Evolutionary conservation across 2,888 invertebrate genomes (phyloP).

Genomic region (Kuschelorhynchus macadamiae): DNA sequence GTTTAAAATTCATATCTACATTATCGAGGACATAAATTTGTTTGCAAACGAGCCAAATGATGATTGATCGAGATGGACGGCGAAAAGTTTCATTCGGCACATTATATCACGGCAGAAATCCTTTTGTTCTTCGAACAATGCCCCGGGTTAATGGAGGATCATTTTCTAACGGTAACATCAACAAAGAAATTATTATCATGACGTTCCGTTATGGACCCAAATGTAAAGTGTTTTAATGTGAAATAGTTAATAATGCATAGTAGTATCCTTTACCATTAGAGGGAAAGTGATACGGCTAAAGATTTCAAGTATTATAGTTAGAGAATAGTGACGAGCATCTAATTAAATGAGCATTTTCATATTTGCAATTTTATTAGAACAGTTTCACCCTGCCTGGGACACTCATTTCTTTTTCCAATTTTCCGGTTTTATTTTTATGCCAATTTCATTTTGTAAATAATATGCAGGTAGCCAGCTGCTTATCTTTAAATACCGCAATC

Average conservation of each 20-base stretch:
- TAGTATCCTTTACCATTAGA: slow-evolving; percentile 29
- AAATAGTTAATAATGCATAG: slow-evolving; percentile 35
- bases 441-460: too few species aligned
- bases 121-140: slow-evolving; percentile 45
- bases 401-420: too few species aligned
- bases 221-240: slow-evolving; percentile 40
- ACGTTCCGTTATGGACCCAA: slow-evolving; percentile 36
- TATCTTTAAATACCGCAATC: too few species aligned
- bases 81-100: slow-evolving; percentile 35
- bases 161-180: slow-evolving; percentile 38
- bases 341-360: too few species aligned
- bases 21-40: slow-evolving; percentile 36
- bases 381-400: too few species aligned
- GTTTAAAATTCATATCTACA: slow-evolving; percentile 32
- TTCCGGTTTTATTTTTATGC: too few species aligned
- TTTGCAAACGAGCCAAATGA: slow-evolving; percentile 37
- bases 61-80: slow-evolving; percentile 34
- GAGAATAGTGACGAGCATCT: too few species aligned
- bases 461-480: too few species aligned
- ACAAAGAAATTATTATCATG: slow-evolving; percentile 44
- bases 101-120: slow-evolving; percentile 39
- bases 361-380: too few species aligned
- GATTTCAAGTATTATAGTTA: neutral
- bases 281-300: slow-evolving; percentile 17
- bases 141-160: slow-evolving; percentile 44